Evolutionary conservation across 2,888 invertebrate species (phyloP).

Genomic region (Mechanitis mazaeus): DNA sequence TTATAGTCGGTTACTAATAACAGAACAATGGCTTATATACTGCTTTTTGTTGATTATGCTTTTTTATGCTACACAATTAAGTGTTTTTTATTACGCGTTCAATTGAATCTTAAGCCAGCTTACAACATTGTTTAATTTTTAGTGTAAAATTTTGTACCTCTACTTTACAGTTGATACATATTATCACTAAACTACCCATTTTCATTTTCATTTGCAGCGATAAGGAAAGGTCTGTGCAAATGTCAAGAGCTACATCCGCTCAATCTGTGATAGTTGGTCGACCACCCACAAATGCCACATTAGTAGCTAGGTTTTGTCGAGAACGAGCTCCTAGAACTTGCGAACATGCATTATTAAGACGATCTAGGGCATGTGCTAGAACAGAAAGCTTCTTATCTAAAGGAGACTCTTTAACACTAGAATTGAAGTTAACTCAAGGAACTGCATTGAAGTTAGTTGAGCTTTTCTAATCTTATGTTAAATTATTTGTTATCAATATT

Average conservation of each 20-base stretch:
- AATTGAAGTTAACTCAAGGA: slow-evolving; percentile 86
- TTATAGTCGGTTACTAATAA: too few relatives aligned
- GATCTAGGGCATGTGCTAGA: slow-evolving; percentile 84
- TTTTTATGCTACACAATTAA: too few relatives aligned
- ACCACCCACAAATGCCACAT: slow-evolving; percentile 83
- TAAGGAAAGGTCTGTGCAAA: slow-evolving; percentile 67
- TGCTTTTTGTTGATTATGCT: too few relatives aligned
- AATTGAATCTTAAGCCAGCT: too few relatives aligned
- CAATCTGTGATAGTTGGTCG: slow-evolving; percentile 72
- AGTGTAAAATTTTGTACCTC: neutral
- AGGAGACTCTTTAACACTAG: slow-evolving; percentile 87
- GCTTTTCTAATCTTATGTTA: too few relatives aligned
- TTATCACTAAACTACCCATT: too few relatives aligned
- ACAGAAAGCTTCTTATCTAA: slow-evolving; percentile 90
- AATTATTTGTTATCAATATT: too few relatives aligned
- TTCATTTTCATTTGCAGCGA: slow-evolving; percentile 47
- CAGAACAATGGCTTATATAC: too few relatives aligned
- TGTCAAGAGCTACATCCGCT: slow-evolving; percentile 69
- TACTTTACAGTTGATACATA: neutral
- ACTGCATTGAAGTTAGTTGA: slow-evolving; percentile 85
- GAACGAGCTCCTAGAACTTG: slow-evolving; percentile 89
- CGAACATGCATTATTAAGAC: slow-evolving; percentile 84
- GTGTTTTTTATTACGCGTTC: too few relatives aligned
- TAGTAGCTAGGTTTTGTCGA: slow-evolving; percentile 88
- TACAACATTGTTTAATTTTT: too few relatives aligned